Percentiles rank a stretch among this genome's conserved stretches.
Evolutionary conservation across 2,888 invertebrate genomes (phyloP).

Genomic region (Blomia tropicalis): DNA sequence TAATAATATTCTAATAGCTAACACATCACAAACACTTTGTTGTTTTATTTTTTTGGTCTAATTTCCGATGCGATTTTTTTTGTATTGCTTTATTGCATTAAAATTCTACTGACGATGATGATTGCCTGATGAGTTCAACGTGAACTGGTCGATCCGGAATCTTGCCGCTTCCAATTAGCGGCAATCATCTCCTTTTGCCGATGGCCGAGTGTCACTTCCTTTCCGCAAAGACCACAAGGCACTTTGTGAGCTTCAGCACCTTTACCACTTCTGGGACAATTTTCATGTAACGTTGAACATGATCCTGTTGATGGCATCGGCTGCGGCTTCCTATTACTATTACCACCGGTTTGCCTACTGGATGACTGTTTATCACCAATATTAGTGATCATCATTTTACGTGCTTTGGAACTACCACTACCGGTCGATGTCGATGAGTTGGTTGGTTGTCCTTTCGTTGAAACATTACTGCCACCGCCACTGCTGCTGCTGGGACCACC

Average conservation of each 20-base stretch:
- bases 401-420: background rate
- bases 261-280: background rate
- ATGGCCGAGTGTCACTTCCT: slow-evolving; percentile 18
- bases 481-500: too few species aligned
- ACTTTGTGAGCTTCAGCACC: slow-evolving; percentile 4
- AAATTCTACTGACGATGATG: too few species aligned
- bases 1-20: too few species aligned
- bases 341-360: background rate
- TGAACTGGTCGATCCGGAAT: slow-evolving; percentile 14
- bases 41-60: too few species aligned
- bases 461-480: background rate
- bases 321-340: background rate
- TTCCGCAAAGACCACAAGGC: slow-evolving; percentile 21
- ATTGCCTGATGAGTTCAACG: too few species aligned
- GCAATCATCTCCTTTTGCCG: background rate
- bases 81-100: too few species aligned
- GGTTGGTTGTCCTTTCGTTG: too few species aligned
- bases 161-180: slow-evolving; percentile 17
- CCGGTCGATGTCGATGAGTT: background rate
- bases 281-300: background rate
- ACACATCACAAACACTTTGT: too few species aligned
- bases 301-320: background rate
- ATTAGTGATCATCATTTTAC: background rate
- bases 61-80: too few species aligned
- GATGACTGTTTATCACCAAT: background rate